Conservation (phyloP, 2,797 vertebrate species). For the Psittacula derbiana region DNA sequence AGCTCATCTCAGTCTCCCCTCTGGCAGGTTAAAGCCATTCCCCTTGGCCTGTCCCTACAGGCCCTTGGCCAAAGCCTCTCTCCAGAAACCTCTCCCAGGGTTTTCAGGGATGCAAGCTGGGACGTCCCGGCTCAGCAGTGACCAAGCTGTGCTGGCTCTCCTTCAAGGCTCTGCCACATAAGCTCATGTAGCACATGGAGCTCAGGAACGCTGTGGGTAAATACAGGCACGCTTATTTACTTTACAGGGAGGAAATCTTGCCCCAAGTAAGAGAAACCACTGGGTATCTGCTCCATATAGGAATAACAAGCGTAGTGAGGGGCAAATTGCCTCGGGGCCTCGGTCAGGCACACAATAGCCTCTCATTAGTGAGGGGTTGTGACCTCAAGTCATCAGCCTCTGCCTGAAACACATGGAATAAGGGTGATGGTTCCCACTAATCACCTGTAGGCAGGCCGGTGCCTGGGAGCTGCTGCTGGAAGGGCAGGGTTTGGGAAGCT, state of each 20-base stretch:
- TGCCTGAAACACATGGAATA: background rate
- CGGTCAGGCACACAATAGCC: background rate
- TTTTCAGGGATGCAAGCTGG: background rate
- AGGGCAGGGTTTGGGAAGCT: background rate
- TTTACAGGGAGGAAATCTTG: background rate
- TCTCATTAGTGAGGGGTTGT: background rate
- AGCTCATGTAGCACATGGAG: accelerated
- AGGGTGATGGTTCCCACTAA: background rate
- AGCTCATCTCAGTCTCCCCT: background rate
- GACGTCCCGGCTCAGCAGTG: background rate
- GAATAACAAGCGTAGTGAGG: background rate
- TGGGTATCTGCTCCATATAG: background rate
- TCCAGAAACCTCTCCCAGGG: background rate
- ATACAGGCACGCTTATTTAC: background rate
- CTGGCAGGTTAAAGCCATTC: background rate
- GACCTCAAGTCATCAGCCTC: background rate
- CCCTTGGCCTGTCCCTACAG: background rate
- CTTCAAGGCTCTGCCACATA: background rate
- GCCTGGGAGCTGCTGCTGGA: background rate
- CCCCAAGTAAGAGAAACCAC: background rate
- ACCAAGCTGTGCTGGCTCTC: background rate
- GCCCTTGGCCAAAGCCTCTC: background rate
- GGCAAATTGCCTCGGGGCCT: background rate
- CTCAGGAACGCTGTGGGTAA: background rate
- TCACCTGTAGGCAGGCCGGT: background rate